A percentile compares a stretch with the other conserved stretches of the same genome.
phyloP scores from a whole-genome alignment of 2,113 vertebrate genomes.

The Elanus axillaris region DNA sequence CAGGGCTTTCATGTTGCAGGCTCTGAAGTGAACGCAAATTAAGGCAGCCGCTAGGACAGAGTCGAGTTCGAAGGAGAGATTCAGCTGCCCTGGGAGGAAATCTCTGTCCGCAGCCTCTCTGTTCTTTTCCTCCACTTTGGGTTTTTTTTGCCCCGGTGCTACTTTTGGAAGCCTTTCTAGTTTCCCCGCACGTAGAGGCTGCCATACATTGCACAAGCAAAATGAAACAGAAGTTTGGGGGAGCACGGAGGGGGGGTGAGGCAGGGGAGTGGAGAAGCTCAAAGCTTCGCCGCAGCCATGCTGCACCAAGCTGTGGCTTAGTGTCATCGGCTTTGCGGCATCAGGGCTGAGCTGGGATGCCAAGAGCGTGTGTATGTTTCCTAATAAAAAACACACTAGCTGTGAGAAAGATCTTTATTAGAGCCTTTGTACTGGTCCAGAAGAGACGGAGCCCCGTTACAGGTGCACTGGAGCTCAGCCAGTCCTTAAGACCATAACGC shows the following conservation, averaged over 20 bases:
- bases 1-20: slow-evolving; percentile 45
- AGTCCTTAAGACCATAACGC: neutral
- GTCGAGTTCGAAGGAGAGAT: neutral
- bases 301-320: neutral
- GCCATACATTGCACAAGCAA: neutral
- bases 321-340: neutral
- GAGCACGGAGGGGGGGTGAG: neutral
- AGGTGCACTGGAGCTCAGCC: slow-evolving; percentile 15
- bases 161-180: neutral
- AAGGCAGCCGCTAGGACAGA: neutral
- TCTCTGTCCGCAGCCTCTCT: neutral
- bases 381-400: slow-evolving; percentile 4
- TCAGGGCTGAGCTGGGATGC: neutral
- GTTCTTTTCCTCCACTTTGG: neutral
- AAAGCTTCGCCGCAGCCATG: neutral
- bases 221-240: neutral
- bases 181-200: rapidly evolving
- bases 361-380: neutral
- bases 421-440: slow-evolving; percentile 13
- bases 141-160: neutral
- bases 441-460: slow-evolving; percentile 5
- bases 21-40: slow-evolving; percentile 62
- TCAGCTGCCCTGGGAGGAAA: neutral
- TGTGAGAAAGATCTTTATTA: slow-evolving; percentile 20
- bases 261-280: neutral